Percentiles rank a stretch among this genome's conserved stretches.
phyloP scores from a whole-genome alignment of 2,113 vertebrate species.

The Apodemus speciosus region DNA sequence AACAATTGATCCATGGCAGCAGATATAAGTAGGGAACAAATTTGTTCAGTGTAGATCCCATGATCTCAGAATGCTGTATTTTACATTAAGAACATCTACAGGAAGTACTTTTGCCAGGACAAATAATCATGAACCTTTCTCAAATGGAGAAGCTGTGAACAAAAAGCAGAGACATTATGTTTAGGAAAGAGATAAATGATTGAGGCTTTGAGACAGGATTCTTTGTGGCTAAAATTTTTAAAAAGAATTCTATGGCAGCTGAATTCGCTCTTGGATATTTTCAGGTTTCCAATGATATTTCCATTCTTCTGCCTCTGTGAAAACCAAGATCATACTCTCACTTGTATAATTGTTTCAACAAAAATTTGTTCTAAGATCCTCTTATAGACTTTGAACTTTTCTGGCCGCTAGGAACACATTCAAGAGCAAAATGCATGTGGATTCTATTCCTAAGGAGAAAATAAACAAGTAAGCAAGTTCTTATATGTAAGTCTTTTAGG shows the following conservation, averaged over 20 bases:
- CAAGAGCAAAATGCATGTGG: conserved; percentile 26
- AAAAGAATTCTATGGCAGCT: conserved; percentile 51
- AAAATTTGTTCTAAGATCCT: conserved; percentile 29
- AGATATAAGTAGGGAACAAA: conserved; percentile 71
- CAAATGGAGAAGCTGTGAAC: conserved; percentile 65
- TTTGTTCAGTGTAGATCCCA: conserved; percentile 69
- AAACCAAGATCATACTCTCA: conserved; percentile 39
- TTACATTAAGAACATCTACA: conserved; percentile 75
- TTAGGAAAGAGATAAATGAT: conserved; percentile 55
- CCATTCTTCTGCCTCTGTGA: conserved; percentile 37
- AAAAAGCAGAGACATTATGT: conserved; percentile 67
- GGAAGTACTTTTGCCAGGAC: conserved; percentile 74
- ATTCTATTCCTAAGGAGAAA: conserved; percentile 34
- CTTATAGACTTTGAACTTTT: conserved; percentile 11
- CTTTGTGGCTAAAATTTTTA: conserved; percentile 58
- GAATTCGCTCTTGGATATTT: conserved; percentile 52
- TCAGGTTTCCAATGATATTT: conserved; percentile 53
- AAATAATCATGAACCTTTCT: conserved; percentile 74
- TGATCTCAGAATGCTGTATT: conserved; percentile 77
- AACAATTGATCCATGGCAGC: conserved; percentile 73
- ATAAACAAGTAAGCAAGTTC: background rate
- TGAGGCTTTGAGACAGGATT: conserved; percentile 68
- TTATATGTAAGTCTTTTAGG: conserved; percentile 17
- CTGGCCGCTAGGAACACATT: conserved; percentile 20
- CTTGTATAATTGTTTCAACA: conserved; percentile 55